Percentiles rank a stretch among this genome's conserved stretches.
phyloP scores from a whole-genome alignment of 2,113 vertebrate genomes.

The Scalopus aquaticus region DNA sequence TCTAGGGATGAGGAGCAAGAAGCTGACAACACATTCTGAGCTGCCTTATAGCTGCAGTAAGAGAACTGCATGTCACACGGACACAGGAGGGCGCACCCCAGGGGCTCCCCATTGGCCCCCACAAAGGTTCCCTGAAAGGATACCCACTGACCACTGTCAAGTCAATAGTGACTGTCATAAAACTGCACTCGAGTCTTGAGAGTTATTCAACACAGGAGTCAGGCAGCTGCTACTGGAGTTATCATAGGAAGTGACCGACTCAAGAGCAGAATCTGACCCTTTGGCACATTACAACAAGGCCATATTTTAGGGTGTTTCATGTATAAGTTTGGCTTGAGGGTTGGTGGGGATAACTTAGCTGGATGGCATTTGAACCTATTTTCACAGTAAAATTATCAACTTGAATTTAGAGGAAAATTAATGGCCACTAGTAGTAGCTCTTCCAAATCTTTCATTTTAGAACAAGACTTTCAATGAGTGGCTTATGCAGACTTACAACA shows the following conservation, averaged over 20 bases:
- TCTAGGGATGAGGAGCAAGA: background rate
- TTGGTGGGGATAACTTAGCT: background rate
- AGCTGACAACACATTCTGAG: background rate
- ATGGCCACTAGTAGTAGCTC: background rate
- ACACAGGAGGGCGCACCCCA: background rate
- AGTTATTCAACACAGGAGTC: background rate
- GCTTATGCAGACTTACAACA: background rate
- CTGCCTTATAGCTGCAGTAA: background rate
- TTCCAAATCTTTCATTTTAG: background rate
- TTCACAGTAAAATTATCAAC: background rate
- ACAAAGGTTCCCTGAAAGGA: background rate
- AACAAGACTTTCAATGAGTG: background rate
- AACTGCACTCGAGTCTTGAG: background rate
- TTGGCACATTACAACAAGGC: conserved; percentile 13
- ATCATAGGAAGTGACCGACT: background rate
- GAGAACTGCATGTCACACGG: background rate
- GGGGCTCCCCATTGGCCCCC: fast-evolving
- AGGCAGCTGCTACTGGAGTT: background rate
- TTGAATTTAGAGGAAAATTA: conserved; percentile 7
- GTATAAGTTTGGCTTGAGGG: background rate
- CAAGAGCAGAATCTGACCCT: background rate
- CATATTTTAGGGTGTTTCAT: background rate
- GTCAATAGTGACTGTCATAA: background rate
- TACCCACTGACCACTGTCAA: background rate
- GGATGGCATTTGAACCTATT: background rate